These are phyloP conservation scores for Drosophila watanabei DNA, from an alignment of 1,140 invertebrate species.

Conservation along the genomic window DNA sequence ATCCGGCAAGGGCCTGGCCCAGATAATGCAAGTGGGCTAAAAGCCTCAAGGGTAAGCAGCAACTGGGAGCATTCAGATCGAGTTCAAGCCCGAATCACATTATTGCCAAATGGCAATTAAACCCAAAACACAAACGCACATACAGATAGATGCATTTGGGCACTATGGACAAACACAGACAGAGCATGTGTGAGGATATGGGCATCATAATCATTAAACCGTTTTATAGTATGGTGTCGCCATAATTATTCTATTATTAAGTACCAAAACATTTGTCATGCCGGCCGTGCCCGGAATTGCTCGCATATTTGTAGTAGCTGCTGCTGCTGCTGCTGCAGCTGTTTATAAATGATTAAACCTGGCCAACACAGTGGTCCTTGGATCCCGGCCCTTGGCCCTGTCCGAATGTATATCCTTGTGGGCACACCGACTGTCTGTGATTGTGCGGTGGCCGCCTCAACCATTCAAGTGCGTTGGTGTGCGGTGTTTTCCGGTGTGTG, in stretches of 20 bases:
- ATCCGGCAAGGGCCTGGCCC: conserved; percentile 10
- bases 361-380: conserved; percentile 48
- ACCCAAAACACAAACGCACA: conserved; percentile 18
- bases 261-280: conserved; percentile 83
- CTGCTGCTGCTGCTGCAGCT: conserved; percentile 49
- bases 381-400: conserved; percentile 20
- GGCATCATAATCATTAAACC: conserved; percentile 77
- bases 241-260: conserved; percentile 84
- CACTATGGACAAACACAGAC: conserved; percentile 9
- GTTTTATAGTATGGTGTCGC: conserved; percentile 80
- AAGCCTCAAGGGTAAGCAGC: conserved; percentile 6
- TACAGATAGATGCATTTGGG: conserved; percentile 2
- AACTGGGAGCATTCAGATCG: not conserved
- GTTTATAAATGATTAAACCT: conserved; percentile 82
- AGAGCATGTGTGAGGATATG: conserved; percentile 14
- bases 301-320: conserved; percentile 48
- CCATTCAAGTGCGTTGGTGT: conserved; percentile 58
- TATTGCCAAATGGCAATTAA: conserved; percentile 50
- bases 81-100: conserved; percentile 8
- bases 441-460: conserved; percentile 50
- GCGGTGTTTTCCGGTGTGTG: conserved; percentile 17
- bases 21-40: conserved; percentile 28
- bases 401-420: conserved; percentile 44
- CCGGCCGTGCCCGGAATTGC: conserved; percentile 58
- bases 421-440: conserved; percentile 60